Conservation (phyloP, 2,797 vertebrate genomes). For the Lagorchestes hirsutus region DNA sequence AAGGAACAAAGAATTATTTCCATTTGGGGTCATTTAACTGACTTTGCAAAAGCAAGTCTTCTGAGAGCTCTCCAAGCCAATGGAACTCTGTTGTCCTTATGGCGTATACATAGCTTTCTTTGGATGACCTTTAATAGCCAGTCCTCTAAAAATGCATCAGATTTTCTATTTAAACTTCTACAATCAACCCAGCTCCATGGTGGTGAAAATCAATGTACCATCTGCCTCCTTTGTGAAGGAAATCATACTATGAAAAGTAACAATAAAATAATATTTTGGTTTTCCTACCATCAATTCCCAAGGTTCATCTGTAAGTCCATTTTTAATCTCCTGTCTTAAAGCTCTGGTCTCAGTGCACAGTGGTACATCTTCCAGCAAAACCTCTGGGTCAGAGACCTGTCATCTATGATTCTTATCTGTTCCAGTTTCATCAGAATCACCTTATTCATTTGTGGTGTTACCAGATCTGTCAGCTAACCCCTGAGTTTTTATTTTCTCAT, state of each 20-base stretch:
- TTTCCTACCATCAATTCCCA: not conserved
- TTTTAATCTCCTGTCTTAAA: not conserved
- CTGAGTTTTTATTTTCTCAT: not conserved
- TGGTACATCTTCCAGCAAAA: no score
- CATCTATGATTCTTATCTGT: not conserved
- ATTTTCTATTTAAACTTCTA: not conserved
- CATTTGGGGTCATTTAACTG: not conserved
- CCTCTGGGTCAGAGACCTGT: not conserved
- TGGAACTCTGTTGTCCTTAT: not conserved
- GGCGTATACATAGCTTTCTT: not conserved
- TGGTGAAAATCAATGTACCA: not conserved
- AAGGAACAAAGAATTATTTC: not conserved
- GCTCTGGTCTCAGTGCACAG: not conserved
- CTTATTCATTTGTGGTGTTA: not conserved
- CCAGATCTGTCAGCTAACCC: not conserved
- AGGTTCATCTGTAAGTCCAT: not conserved
- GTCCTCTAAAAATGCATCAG: not conserved
- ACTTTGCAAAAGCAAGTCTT: no score
- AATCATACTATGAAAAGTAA: not conserved
- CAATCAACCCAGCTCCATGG: not conserved
- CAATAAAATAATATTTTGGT: not conserved
- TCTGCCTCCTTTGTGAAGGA: not conserved
- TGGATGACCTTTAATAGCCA: not conserved
- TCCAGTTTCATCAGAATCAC: not conserved
- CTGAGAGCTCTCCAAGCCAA: not conserved